phyloP scores from a whole-genome alignment of 2,113 vertebrate species.

The Malurus elegans region DNA sequence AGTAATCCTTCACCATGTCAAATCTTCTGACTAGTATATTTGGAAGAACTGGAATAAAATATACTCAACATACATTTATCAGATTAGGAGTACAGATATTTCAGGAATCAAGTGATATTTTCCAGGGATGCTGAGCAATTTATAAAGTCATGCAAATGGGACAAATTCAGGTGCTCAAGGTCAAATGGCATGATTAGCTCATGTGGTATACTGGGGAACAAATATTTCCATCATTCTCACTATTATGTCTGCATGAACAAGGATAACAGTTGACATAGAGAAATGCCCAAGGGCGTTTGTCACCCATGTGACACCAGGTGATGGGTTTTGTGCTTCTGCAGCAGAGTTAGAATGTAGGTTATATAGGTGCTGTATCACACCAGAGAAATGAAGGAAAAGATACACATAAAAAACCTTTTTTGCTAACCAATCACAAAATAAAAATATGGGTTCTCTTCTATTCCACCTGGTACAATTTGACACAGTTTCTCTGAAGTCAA shows the following conservation, averaged over 20 bases:
- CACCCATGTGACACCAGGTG: too few species aligned
- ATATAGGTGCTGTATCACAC: not conserved
- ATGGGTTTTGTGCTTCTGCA: not conserved
- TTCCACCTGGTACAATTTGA: not conserved
- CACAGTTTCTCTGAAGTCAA: not conserved
- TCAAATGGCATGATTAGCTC: not conserved
- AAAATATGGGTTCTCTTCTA: fast-evolving
- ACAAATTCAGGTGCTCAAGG: not conserved
- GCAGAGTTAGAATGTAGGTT: not conserved
- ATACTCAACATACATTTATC: not conserved
- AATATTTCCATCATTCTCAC: not conserved
- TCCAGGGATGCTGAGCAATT: not conserved
- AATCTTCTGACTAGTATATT: not conserved
- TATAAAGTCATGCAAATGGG: not conserved
- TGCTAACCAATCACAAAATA: not conserved
- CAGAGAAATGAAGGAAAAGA: not conserved
- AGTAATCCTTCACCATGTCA: not conserved
- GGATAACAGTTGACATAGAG: not conserved
- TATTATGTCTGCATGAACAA: not conserved
- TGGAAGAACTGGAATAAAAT: not conserved
- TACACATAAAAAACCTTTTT: not conserved
- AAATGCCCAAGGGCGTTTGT: not conserved
- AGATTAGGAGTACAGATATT: not conserved
- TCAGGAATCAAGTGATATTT: not conserved
- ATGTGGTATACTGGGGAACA: not conserved